Base-by-base conservation (phyloP, 1,140 invertebrate species). In the Drepana arcuata region DNA sequence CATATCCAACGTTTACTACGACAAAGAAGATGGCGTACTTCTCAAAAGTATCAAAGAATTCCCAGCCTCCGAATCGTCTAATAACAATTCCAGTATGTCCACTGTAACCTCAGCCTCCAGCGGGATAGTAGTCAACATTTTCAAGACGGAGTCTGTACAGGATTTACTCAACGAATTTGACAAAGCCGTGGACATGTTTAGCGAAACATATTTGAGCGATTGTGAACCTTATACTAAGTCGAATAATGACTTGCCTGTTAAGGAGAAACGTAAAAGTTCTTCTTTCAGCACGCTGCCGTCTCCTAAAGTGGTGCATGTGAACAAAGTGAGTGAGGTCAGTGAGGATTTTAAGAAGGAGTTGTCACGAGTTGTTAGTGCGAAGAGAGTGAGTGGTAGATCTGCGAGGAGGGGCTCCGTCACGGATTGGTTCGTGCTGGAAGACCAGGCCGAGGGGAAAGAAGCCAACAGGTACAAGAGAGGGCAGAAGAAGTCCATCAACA, bases 401-500 rank as follows among this genome's bases (percentile, higher is more conserved):
- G 43, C 38, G 2, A 54, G 79, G 28, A 45, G 79, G 5, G 71
- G 75, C 9, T 80, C 79, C 0, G 75, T 75, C 9, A 83, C 79
- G 0, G 75, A 80, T 48, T 80, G 73, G 63, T 83, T 78, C 14
- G 63, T 83, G 34, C 41, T 83, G 9, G 75, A 82, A 38, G 75
- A 80, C 14, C 56, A 67, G 30, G 36, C 37, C 9, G 21, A 33
- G 10, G 32, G 11, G 1, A 26, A 32, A 16, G 71, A 71, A 6
- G 41, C 38, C 14, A 69, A 75, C 27, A 70, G 65, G 31, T 82
- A 82, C 34, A 59, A 48, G 27, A 41, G 78, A 31, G 67, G 71
- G 0, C 61, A 71, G 55, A 78, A 74, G 52, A 82, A 80, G 26
- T 64, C 65, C 0, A 41, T 54, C 16, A 63, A 75, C 23, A 32